Evolutionary conservation across 1,140 invertebrate genomes (phyloP).

Genomic region (Matsumurasca onukii): DNA sequence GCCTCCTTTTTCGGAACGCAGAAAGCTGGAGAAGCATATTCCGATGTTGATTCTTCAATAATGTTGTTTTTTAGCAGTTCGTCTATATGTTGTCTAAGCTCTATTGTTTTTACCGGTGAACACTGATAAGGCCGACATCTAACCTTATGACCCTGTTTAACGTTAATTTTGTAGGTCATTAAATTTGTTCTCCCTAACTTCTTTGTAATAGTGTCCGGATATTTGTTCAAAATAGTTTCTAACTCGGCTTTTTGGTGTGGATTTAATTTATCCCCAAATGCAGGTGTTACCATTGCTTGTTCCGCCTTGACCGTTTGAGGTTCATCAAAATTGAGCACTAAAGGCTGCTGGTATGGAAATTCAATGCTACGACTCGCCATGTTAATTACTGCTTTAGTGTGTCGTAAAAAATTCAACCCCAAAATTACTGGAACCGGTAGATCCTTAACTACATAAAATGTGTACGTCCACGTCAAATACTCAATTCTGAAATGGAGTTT

Average conservation of each 20-base stretch:
- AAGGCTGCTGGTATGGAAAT: not conserved
- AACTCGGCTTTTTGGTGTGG: not conserved
- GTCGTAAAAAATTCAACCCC: not conserved
- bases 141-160: not conserved
- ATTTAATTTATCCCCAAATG: not conserved
- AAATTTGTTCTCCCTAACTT: not conserved
- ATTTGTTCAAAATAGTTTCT: not conserved
- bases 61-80: not conserved
- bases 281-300: not conserved
- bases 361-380: not conserved
- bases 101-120: not conserved
- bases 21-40: conserved; percentile 4
- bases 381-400: not conserved
- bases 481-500: not conserved
- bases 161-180: not conserved
- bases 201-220: not conserved
- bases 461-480: not conserved
- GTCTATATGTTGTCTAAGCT: conserved; percentile 2
- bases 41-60: not conserved
- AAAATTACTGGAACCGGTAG: not conserved
- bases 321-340: not conserved
- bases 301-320: not conserved
- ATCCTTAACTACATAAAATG: not conserved
- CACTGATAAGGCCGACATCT: not conserved
- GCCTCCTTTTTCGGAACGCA: conserved; percentile 10